These are phyloP conservation scores for Ptychochromis oligacanthus DNA, from an alignment of 2,113 vertebrate genomes.

Conservation along the genomic window DNA sequence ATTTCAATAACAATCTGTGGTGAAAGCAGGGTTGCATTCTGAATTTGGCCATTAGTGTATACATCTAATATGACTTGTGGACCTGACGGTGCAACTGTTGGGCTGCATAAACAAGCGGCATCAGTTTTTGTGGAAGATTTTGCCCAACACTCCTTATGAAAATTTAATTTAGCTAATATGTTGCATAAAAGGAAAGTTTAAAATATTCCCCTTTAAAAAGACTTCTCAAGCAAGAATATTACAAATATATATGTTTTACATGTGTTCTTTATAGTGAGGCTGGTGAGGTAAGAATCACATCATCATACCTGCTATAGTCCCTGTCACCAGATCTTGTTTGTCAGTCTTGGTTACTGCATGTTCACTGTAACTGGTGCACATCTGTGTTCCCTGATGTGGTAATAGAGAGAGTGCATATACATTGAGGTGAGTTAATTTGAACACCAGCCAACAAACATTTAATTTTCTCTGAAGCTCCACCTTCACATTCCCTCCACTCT, in stretches of 20 bases:
- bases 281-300: neutral
- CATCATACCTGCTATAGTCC: conserved; percentile 12
- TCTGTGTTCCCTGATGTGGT: conserved; percentile 28
- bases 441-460: conserved; percentile 66
- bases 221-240: neutral
- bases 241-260: neutral
- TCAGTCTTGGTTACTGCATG: conserved; percentile 7
- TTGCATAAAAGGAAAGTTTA: neutral
- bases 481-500: conserved; percentile 62
- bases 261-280: neutral
- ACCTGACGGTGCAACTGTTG: neutral
- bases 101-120: neutral
- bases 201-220: neutral
- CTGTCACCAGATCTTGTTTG: conserved; percentile 2
- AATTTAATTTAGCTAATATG: neutral
- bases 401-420: conserved; percentile 4
- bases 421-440: conserved; percentile 56
- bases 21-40: neutral
- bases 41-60: neutral
- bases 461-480: conserved; percentile 59
- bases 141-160: neutral
- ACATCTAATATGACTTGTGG: neutral
- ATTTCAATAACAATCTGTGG: neutral
- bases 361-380: neutral
- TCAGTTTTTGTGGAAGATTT: neutral